A percentile compares a stretch with the other conserved stretches of the same genome.
Conservation (phyloP, 2,888 invertebrate species). For the Ellobium chinense region DNA sequence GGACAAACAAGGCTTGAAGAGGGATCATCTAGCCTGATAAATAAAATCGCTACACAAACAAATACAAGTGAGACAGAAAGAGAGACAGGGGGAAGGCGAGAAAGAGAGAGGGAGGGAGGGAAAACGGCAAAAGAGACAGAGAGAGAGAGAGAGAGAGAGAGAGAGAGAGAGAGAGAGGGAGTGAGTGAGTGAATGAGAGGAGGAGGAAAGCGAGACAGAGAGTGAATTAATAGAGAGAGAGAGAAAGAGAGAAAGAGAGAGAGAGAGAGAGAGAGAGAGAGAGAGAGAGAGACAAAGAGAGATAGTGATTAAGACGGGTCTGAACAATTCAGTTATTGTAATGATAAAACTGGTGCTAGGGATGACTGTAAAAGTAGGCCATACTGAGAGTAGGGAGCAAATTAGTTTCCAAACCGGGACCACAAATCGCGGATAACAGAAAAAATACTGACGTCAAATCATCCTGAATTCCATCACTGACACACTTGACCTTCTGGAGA, state of each 20-base stretch:
- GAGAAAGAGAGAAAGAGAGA: not conserved
- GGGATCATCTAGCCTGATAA: too few species aligned
- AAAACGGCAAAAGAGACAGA: not conserved
- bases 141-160: slow-evolving; percentile 4
- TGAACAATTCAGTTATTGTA: too few species aligned
- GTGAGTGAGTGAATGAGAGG: not conserved
- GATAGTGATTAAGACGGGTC: not conserved
- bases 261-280: not conserved
- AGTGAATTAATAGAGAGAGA: not conserved
- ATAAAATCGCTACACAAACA: too few species aligned
- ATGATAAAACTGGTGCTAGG: too few species aligned
- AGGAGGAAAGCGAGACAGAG: not conserved
- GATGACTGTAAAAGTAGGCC: too few species aligned
- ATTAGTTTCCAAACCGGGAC: too few species aligned
- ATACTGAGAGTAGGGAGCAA: too few species aligned
- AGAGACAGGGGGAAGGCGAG: not conserved
- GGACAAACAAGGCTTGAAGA: too few species aligned
- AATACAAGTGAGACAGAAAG: not conserved
- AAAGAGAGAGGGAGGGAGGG: not conserved
- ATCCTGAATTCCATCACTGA: too few species aligned
- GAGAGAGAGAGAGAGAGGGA: not conserved
- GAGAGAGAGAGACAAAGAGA: not conserved
- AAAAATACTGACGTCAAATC: too few species aligned
- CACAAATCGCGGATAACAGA: too few species aligned
- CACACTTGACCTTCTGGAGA: too few species aligned